Evolutionary conservation across 1,140 invertebrate species (phyloP), one percentile per base, ranked within the genome.

Genomic region (Leptopilina clavipes): DNA sequence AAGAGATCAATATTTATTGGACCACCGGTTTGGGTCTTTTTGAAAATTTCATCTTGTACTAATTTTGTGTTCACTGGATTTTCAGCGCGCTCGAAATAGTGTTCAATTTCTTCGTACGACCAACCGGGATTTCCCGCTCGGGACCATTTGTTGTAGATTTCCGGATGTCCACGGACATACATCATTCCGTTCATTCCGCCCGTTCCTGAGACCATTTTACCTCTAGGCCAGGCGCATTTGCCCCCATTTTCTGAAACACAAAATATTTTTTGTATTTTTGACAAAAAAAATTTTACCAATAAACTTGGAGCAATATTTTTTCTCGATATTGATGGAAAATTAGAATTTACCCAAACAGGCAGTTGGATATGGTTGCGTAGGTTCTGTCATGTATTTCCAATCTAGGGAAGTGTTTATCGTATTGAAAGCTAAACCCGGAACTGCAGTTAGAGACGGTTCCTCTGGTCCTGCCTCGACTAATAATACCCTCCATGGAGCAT

Each of bases 31-130:
- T 73, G 82, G 1, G 73, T 74, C n/a, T 9, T 78, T 56, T 77
- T 81, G n/a, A 48, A 87, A 71, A 59, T 74, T 14, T 70, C 78
- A 0, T 83, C 76, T 18, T 82, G 87, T 11, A 83, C 74, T 78
- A 88, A 85, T 18, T 37, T 83, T 31, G 82, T 83, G 11, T 84
- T 76, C 0, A 80, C 22, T 0, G 90, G 90, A 70, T 91, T 86
- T 37, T 92, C 91, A 0, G 86, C 86, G 5, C 84, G 86, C 54
- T 89, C 88, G 78, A 91, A 92, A 72, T 91, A 91, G 12, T 86
- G 94, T n/a, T 95, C 86, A 0, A 97, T 91, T 72, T 97, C 94
- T 1, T 93, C 89, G 85, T 96, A 99, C 8, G 94, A 94, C 98
- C 98, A 99, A 1, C 96, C 96, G 1, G 88, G 86, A 77, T 97